A percentile compares a stretch with the other conserved stretches of the same genome.
phyloP scores from a whole-genome alignment of 2,888 invertebrate genomes.

The Gerris lacustris region DNA sequence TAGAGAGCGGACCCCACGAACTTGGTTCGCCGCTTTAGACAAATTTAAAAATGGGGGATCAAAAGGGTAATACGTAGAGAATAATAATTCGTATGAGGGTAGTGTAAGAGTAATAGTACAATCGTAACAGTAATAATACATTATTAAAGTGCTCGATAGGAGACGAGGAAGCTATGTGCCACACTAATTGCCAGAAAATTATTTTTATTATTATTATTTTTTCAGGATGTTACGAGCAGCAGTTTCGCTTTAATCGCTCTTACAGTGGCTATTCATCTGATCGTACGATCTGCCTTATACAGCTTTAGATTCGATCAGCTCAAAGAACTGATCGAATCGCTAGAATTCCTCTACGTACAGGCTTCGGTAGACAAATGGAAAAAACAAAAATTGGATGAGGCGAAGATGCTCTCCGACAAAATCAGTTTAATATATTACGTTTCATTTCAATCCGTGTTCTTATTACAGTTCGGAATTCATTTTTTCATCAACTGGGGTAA shows the following conservation, averaged over 20 bases:
- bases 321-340: not conserved
- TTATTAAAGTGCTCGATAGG: too few species aligned
- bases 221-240: not conserved
- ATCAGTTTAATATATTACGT: not conserved
- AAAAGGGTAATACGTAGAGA: too few species aligned
- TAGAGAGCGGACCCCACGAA: too few species aligned
- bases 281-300: not conserved
- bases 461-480: not conserved
- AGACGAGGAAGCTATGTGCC: too few species aligned
- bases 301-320: not conserved
- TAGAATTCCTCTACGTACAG: not conserved
- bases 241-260: not conserved
- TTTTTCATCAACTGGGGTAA: not conserved
- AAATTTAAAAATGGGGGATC: too few species aligned
- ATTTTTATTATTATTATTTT: not conserved
- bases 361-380: not conserved
- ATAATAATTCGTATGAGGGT: too few species aligned
- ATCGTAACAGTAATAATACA: too few species aligned
- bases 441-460: not conserved
- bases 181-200: too few species aligned
- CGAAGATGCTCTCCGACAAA: not conserved
- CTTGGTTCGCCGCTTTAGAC: too few species aligned
- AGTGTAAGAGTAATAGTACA: too few species aligned
- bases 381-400: not conserved
- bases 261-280: not conserved